Percentiles rank a stretch among this genome's conserved stretches.
Evolutionary conservation across 2,113 vertebrate genomes (phyloP).

Genomic region (Neotoma lepida): DNA sequence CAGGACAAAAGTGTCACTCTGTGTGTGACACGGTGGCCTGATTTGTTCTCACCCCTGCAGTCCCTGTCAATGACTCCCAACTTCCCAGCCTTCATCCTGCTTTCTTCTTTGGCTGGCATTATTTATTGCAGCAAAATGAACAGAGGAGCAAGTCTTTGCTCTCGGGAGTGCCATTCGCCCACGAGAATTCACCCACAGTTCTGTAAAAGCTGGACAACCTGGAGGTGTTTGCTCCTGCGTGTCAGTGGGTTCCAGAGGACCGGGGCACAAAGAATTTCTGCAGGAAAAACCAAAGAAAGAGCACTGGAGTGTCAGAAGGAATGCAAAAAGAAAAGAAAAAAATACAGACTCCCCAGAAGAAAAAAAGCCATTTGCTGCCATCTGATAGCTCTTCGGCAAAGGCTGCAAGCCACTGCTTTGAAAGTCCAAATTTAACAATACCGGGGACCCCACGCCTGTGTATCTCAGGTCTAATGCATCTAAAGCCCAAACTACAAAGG

Average conservation of each 20-base stretch:
- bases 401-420: conserved; percentile 69
- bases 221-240: background rate
- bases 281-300: background rate
- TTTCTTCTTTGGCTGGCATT: background rate
- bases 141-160: accelerated
- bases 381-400: conserved; percentile 74
- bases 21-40: background rate
- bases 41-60: background rate
- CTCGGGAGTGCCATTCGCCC: background rate
- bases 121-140: background rate
- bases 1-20: background rate
- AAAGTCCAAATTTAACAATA: conserved; percentile 78
- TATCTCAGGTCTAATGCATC: conserved; percentile 77
- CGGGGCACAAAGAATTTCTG: conserved; percentile 64
- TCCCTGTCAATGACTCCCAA: background rate
- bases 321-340: background rate
- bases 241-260: conserved; percentile 28
- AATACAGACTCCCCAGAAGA: conserved; percentile 71
- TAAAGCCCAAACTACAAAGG: conserved; percentile 85
- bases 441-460: conserved; percentile 73
- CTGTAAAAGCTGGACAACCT: background rate
- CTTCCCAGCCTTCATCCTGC: accelerated
- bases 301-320: background rate
- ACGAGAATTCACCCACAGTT: background rate
- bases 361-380: conserved; percentile 77